Evolutionary conservation across 2,113 vertebrate genomes (phyloP).

Genomic region (Romanogobio albipinnatus): DNA sequence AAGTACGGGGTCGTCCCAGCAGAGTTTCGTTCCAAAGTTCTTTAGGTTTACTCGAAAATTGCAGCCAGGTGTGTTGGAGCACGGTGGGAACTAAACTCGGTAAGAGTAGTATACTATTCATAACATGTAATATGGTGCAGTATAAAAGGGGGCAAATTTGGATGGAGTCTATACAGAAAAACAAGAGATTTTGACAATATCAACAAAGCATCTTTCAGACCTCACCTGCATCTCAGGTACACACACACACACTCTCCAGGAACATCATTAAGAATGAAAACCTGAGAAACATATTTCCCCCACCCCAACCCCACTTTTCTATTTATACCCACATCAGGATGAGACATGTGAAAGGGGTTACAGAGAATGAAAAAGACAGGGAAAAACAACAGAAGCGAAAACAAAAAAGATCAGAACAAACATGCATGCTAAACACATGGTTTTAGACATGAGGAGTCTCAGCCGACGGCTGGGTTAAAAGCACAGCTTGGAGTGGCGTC

Average conservation of each 20-base stretch:
- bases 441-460: constrained; percentile 12
- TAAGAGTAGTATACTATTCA: not conserved
- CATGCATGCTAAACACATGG: not conserved
- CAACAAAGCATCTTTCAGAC: constrained; percentile 24
- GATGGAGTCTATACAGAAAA: constrained; percentile 46
- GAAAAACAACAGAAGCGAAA: constrained; percentile 13
- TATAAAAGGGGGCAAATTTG: constrained; percentile 18
- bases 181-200: constrained; percentile 16
- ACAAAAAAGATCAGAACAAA: constrained; percentile 22
- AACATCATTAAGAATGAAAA: constrained; percentile 49
- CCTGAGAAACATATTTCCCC: constrained; percentile 6
- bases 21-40: not conserved
- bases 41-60: not conserved
- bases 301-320: constrained; percentile 27
- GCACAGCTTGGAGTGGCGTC: not conserved
- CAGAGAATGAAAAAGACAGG: not conserved
- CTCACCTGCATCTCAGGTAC: constrained; percentile 1
- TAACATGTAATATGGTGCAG: not conserved
- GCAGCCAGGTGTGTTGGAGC: not conserved
- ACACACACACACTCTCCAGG: constrained; percentile 35
- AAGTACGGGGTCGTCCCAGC: not conserved
- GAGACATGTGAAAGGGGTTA: constrained; percentile 24
- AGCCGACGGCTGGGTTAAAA: not conserved
- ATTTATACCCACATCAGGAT: constrained; percentile 56
- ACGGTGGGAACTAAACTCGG: not conserved